Evolutionary conservation across 2,888 invertebrate species (phyloP), one percentile per base, ranked within the genome.

Genomic region (Heliconius charithonia): DNA sequence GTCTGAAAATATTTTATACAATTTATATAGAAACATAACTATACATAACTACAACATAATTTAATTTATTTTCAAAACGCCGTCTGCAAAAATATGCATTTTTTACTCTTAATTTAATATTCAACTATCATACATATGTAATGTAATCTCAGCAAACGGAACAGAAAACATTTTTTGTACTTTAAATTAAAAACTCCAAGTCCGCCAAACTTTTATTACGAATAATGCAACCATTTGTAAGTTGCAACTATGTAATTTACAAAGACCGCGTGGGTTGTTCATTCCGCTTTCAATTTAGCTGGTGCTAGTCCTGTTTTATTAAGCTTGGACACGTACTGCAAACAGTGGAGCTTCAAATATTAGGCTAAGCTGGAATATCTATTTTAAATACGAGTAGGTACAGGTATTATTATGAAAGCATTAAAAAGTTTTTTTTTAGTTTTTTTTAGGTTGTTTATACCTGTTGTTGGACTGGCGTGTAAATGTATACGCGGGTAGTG

Each of bases 241-340:
- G 51, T 51, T 7, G 22, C 51, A 51, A 51, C 51, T 25, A 32
- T 59, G n/a, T 59, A 32, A 25, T 59, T 72, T 72, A 72, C 72
- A 56, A 59, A 56, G 32, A 2, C 59, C 37, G 37, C 32, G 59
- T 72, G 56, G 71, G 71, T n/a, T 59, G 29, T 72, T 32, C 72
- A 25, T 72, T 59, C 25, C 25, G 59, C 9, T 32, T 59, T 72
- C 3, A n/a, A 59, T 56, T 72, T 32, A 72, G 12, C 12, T n/a
- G 27, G 32, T n/a, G 67, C 32, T 29, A 51, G 71, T 51, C 56
- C 67, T 67, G n/a, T 71, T 71, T 71, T 32, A 56, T 56, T 71
- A 29, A 12, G 71, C 32, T 27, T 27, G 29, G 4, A 71, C 56
- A 71, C 71, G 71, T 71, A 56, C 56, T 22, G 32, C 56, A 29